Conservation (phyloP, 2,888 invertebrate genomes). For the Aricia artaxerxes region DNA sequence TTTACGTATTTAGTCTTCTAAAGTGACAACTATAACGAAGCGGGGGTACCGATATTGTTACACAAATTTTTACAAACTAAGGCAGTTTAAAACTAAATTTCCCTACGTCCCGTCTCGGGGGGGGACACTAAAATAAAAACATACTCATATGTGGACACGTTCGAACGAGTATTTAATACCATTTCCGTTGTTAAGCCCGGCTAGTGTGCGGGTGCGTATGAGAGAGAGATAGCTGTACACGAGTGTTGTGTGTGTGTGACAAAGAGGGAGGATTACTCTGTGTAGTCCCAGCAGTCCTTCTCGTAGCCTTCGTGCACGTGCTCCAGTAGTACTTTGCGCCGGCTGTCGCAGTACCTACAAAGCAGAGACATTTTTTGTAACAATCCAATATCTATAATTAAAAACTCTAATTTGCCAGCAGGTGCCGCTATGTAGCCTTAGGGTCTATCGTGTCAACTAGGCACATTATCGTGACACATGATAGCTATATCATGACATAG, state of each 20-base stretch:
- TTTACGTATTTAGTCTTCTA: neutral
- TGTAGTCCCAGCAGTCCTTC: conserved; percentile 98
- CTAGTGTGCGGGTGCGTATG: conserved; percentile 36
- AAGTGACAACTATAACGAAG: neutral
- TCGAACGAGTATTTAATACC: neutral
- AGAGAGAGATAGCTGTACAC: conserved; percentile 41
- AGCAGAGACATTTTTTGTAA: neutral
- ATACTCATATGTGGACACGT: conserved; percentile 23
- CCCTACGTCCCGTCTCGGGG: neutral
- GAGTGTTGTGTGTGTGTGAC: conserved; percentile 38
- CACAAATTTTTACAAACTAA: conserved; percentile 8
- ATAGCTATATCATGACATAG: too few species aligned
- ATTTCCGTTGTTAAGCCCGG: conserved; percentile 6
- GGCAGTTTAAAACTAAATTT: conserved; percentile 19
- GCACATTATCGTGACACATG: too few species aligned
- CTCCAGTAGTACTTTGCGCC: conserved; percentile 96
- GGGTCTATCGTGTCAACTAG: too few species aligned
- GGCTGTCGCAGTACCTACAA: conserved; percentile 97
- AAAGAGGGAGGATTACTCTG: conserved; percentile 82
- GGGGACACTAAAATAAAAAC: neutral
- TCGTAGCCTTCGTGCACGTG: conserved; percentile 99
- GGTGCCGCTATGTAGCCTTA: too few species aligned
- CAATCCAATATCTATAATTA: neutral
- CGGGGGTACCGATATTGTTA: neutral
- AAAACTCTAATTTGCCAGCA: too few species aligned